phyloP scores from a whole-genome alignment of 2,888 invertebrate genomes.

The Odiellus spinosus region DNA sequence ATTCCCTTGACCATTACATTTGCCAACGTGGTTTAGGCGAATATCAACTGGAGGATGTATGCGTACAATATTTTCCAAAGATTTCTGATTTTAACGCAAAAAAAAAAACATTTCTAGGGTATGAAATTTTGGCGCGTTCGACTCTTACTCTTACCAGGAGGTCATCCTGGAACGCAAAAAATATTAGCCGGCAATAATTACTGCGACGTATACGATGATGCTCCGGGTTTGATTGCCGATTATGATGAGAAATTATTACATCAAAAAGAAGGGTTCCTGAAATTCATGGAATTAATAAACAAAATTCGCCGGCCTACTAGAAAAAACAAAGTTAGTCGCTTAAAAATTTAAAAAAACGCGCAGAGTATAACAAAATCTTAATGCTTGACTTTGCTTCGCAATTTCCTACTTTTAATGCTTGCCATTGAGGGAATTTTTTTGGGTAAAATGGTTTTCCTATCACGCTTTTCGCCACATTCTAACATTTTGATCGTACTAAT shows the following conservation, averaged over 20 bases:
- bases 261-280: slow-evolving; percentile 29
- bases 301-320: slow-evolving; percentile 56
- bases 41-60: slow-evolving; percentile 68
- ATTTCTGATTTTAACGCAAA: no score
- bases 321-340: slow-evolving; percentile 6
- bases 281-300: slow-evolving; percentile 67
- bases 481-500: no score
- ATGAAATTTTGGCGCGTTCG: slow-evolving; percentile 83
- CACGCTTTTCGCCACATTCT: no score
- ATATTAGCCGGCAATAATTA: slow-evolving; percentile 49
- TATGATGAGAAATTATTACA: slow-evolving; percentile 34
- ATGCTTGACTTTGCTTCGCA: no score
- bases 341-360: no score
- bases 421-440: no score
- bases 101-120: neutral
- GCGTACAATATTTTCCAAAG: slow-evolving; percentile 6
- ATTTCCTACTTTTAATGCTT: no score
- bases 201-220: slow-evolving; percentile 69
- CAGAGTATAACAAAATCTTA: no score
- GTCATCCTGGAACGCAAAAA: slow-evolving; percentile 54
- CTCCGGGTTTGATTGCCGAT: slow-evolving; percentile 21
- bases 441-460: no score
- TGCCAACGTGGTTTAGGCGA: slow-evolving; percentile 86
- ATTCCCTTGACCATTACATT: slow-evolving; percentile 91
- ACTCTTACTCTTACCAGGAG: slow-evolving; percentile 67